phyloP scores from a whole-genome alignment of 2,797 vertebrate species.

The Smutsia temminckii region DNA sequence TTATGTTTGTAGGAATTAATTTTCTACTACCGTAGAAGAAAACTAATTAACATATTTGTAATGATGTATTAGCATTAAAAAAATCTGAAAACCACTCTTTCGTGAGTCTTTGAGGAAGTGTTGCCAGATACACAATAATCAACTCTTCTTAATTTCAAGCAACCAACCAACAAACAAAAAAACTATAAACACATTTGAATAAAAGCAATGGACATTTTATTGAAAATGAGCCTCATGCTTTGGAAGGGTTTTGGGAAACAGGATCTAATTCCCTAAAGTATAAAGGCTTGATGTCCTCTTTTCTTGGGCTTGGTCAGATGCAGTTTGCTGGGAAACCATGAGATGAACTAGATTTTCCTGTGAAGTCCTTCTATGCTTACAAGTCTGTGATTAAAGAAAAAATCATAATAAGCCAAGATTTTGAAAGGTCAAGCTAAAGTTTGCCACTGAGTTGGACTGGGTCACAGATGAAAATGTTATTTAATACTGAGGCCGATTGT shows the following conservation, averaged over 20 bases:
- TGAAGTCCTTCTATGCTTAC: background rate
- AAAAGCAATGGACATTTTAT: background rate
- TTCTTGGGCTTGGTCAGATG: background rate
- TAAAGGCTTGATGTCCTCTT: background rate
- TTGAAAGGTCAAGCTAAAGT: background rate
- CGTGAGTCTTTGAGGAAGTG: background rate
- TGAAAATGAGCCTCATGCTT: background rate
- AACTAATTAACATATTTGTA: background rate
- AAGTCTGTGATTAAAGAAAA: background rate
- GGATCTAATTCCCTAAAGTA: background rate
- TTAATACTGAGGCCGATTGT: constrained; percentile 57
- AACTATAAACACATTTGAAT: background rate
- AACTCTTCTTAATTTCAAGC: background rate
- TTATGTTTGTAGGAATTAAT: background rate
- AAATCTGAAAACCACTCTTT: background rate
- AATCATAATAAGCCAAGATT: background rate
- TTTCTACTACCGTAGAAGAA: background rate
- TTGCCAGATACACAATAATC: background rate
- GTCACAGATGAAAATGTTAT: constrained; percentile 51
- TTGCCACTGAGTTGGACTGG: background rate
- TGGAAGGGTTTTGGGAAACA: background rate
- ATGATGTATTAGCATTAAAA: background rate
- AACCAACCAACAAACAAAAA: background rate
- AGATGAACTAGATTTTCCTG: background rate
- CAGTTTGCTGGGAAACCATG: background rate